phyloP scores from a whole-genome alignment of 1,140 invertebrate species.

The Venturia canescens region DNA sequence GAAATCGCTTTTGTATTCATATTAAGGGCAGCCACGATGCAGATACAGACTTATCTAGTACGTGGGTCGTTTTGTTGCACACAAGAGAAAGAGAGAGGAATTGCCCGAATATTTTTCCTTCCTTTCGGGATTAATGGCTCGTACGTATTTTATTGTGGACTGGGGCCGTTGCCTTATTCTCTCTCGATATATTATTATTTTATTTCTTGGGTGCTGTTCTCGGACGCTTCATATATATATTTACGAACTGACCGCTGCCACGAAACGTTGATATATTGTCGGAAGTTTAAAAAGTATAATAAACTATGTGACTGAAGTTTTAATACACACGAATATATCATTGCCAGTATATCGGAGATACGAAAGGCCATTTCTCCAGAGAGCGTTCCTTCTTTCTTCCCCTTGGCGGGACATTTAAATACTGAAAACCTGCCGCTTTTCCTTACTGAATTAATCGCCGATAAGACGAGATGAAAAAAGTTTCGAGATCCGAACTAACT shows the following conservation, averaged over 20 bases:
- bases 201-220: slow-evolving; percentile 48
- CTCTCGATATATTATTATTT: slow-evolving; percentile 40
- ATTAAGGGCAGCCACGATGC: slow-evolving; percentile 66
- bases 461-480: neutral
- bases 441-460: slow-evolving; percentile 32
- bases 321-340: slow-evolving; percentile 28
- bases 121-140: slow-evolving; percentile 77
- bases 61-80: slow-evolving; percentile 68
- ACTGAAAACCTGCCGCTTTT: slow-evolving; percentile 57
- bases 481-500: no score
- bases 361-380: slow-evolving; percentile 31
- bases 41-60: slow-evolving; percentile 47
- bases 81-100: slow-evolving; percentile 42
- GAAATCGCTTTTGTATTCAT: slow-evolving; percentile 76
- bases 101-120: slow-evolving; percentile 73
- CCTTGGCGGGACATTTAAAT: slow-evolving; percentile 67
- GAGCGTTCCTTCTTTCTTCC: slow-evolving; percentile 14
- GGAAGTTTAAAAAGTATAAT: slow-evolving; percentile 75
- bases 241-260: slow-evolving; percentile 73
- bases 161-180: slow-evolving; percentile 42
- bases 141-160: slow-evolving; percentile 76
- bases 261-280: slow-evolving; percentile 70
- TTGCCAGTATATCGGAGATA: slow-evolving; percentile 45
- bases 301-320: slow-evolving; percentile 34
- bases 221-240: slow-evolving; percentile 63